phyloP scores from a whole-genome alignment of 2,888 invertebrate species.

The Hyposoter dolosus region DNA sequence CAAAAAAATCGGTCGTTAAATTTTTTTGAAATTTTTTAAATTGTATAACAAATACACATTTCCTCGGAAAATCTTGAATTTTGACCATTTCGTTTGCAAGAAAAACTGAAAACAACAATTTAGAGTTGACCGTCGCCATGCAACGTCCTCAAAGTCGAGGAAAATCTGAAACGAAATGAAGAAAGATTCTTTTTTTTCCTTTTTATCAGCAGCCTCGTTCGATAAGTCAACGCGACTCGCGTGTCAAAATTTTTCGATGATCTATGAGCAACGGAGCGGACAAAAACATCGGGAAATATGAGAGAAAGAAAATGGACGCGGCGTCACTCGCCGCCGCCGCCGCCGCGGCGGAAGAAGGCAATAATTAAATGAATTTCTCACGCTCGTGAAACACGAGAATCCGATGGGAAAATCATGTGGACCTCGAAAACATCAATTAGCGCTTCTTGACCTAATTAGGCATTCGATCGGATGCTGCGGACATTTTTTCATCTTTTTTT shows the following conservation, averaged over 20 bases:
- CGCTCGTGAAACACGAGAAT: conserved; percentile 56
- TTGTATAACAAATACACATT: too few relatives aligned
- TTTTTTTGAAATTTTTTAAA: too few relatives aligned
- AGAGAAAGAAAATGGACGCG: conserved; percentile 18
- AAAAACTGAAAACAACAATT: too few relatives aligned
- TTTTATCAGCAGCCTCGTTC: background rate
- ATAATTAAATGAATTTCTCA: conserved; percentile 64
- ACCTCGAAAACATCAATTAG: conserved; percentile 57
- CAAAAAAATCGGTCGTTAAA: too few relatives aligned
- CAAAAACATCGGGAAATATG: conserved; percentile 34
- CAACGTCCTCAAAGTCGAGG: background rate
- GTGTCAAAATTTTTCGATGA: background rate
- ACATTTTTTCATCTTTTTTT: too few relatives aligned
- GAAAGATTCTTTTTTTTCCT: background rate
- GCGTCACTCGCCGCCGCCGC: conserved; percentile 4
- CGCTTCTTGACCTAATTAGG: conserved; percentile 60
- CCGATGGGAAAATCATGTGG: conserved; percentile 57
- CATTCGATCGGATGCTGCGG: conserved; percentile 40
- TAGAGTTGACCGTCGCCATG: too few relatives aligned
- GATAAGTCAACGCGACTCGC: background rate
- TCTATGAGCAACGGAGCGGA: background rate
- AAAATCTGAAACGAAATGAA: background rate
- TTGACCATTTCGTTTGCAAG: too few relatives aligned
- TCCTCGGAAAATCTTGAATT: too few relatives aligned
- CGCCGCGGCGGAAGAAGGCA: background rate